Evolutionary conservation across 1,140 invertebrate genomes (phyloP).

Genomic region (Drosophila yakuba): DNA sequence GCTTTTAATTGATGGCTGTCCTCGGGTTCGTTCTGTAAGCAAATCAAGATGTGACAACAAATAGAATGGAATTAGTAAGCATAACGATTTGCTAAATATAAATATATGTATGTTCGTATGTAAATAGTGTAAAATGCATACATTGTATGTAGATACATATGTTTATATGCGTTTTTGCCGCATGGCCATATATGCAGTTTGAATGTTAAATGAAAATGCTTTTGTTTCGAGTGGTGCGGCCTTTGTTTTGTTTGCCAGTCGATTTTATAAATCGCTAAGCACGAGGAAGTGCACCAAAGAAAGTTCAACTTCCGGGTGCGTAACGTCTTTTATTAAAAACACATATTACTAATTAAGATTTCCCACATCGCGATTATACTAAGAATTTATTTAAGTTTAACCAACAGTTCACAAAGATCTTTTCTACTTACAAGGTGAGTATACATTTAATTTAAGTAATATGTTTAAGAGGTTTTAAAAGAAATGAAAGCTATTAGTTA

Average conservation of each 20-base stretch:
- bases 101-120: too few species aligned
- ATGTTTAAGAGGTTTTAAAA: not conserved
- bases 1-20: conserved; percentile 45
- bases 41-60: conserved; percentile 44
- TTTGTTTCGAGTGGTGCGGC: conserved; percentile 33
- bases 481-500: too few species aligned
- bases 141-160: not conserved
- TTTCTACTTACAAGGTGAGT: too few species aligned
- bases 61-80: conserved; percentile 57
- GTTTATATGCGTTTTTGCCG: conserved; percentile 4
- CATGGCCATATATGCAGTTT: conserved; percentile 33
- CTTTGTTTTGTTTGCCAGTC: conserved; percentile 31
- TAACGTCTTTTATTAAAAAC: not conserved
- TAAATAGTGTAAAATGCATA: conserved; percentile 6
- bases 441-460: not conserved
- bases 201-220: conserved; percentile 39
- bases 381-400: not conserved
- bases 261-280: conserved; percentile 10
- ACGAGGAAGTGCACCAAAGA: conserved; percentile 24
- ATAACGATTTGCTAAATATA: conserved; percentile 22
- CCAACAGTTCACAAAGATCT: not conserved
- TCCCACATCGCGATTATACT: too few species aligned
- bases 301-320: conserved; percentile 24
- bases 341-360: not conserved
- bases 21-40: conserved; percentile 52